A percentile compares a stretch with the other conserved stretches of the same genome.
phyloP scores from a whole-genome alignment of 2,113 vertebrate genomes.

The Elachura formosa region DNA sequence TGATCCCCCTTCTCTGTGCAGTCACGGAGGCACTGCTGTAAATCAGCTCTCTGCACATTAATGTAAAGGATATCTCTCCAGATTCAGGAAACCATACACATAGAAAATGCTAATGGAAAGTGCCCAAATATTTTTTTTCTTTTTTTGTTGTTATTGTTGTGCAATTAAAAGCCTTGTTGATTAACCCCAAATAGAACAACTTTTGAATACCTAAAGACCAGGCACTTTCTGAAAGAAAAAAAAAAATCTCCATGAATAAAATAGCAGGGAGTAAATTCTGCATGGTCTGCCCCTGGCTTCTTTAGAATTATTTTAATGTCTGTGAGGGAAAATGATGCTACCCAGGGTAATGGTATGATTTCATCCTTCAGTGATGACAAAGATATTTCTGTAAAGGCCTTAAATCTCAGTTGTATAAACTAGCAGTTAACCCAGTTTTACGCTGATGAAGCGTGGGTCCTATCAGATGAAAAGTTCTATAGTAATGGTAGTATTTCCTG shows the following conservation, averaged over 20 bases:
- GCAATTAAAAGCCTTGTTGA: not conserved
- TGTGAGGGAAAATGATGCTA: not conserved
- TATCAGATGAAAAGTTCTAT: not conserved
- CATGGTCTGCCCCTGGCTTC: not conserved
- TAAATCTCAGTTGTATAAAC: not conserved
- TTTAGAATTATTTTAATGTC: not conserved
- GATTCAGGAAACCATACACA: not conserved
- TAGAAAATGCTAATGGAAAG: not conserved
- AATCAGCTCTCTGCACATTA: not conserved
- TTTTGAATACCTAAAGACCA: not conserved
- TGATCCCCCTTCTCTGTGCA: not conserved
- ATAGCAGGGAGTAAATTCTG: not conserved
- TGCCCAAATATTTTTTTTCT: not conserved
- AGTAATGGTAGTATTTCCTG: not conserved
- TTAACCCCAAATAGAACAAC: not conserved
- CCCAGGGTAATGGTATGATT: not conserved
- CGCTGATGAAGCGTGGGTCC: not conserved
- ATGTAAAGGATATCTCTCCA: not conserved
- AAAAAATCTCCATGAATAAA: not conserved
- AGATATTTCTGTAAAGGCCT: not conserved
- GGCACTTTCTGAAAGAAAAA: not conserved
- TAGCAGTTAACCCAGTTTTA: not conserved
- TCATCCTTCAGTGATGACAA: not conserved
- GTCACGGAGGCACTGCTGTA: too few species aligned
- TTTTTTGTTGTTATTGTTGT: not conserved